phyloP scores from a whole-genome alignment of 2,113 vertebrate genomes.

The Sitta europaea region DNA sequence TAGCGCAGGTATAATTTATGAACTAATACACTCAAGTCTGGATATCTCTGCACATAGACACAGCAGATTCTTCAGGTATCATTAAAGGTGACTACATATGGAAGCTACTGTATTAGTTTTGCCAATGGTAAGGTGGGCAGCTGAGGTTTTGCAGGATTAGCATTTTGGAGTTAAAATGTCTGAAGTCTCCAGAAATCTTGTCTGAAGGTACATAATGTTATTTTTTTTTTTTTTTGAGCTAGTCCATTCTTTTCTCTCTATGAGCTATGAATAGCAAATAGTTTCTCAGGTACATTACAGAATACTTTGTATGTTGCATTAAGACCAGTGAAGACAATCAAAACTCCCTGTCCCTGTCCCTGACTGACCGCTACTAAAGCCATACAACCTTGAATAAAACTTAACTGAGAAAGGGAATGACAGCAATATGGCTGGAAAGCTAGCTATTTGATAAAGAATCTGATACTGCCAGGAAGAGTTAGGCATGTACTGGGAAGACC shows the following conservation, averaged over 20 bases:
- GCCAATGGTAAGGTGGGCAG: not conserved
- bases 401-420: not conserved
- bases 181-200: not conserved
- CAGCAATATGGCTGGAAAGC: not conserved
- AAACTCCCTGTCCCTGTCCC: not conserved
- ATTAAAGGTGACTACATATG: not conserved
- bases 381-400: not conserved
- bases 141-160: not conserved
- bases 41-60: not conserved
- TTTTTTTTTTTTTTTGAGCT: not conserved
- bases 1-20: not conserved
- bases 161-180: not conserved
- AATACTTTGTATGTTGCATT: not conserved
- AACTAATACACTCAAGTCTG: not conserved
- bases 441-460: not conserved
- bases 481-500: not conserved
- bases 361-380: not conserved
- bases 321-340: not conserved
- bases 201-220: not conserved
- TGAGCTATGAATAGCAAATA: not conserved
- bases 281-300: not conserved
- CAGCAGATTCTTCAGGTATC: not conserved
- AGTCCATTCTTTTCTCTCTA: not conserved
- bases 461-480: not conserved
- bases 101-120: not conserved